Evolutionary conservation across 2,113 vertebrate genomes (phyloP).

Genomic region (Mionectes macconnelli): DNA sequence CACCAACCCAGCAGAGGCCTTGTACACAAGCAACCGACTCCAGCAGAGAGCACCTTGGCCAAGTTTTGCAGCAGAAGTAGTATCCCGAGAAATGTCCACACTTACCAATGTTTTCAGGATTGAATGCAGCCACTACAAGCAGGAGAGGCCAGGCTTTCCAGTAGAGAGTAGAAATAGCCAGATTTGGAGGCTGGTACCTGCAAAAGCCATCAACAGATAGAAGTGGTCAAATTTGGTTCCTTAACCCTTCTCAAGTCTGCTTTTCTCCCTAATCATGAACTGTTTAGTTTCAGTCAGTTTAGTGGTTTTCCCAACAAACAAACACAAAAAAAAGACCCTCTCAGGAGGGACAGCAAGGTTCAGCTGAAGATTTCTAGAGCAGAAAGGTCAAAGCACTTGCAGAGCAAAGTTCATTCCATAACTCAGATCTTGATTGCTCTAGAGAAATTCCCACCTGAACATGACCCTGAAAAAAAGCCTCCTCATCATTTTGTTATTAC

Average conservation of each 20-base stretch:
- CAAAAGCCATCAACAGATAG: background rate
- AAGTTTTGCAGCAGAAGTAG: background rate
- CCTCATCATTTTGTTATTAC: background rate
- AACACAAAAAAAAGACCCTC: background rate
- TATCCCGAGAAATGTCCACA: background rate
- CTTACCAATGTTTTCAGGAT: constrained; percentile 96
- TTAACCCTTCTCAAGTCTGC: background rate
- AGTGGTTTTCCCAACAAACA: background rate
- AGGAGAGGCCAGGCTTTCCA: constrained; percentile 98
- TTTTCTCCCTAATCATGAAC: background rate
- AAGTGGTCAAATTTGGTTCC: background rate
- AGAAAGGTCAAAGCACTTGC: background rate
- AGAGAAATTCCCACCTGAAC: background rate
- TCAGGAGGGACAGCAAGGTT: background rate
- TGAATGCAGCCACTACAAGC: constrained; percentile 94
- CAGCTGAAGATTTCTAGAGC: background rate
- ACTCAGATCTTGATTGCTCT: background rate
- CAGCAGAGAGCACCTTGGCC: background rate
- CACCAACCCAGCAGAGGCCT: background rate
- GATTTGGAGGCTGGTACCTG: constrained; percentile 94
- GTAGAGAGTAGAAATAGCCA: constrained; percentile 95
- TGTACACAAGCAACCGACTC: background rate
- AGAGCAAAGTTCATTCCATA: background rate
- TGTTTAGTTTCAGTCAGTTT: background rate
- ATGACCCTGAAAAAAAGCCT: background rate